Evolutionary conservation across 2,888 invertebrate species (phyloP), one percentile per base, ranked within the genome.

Genomic region (Pinctada fucata): DNA sequence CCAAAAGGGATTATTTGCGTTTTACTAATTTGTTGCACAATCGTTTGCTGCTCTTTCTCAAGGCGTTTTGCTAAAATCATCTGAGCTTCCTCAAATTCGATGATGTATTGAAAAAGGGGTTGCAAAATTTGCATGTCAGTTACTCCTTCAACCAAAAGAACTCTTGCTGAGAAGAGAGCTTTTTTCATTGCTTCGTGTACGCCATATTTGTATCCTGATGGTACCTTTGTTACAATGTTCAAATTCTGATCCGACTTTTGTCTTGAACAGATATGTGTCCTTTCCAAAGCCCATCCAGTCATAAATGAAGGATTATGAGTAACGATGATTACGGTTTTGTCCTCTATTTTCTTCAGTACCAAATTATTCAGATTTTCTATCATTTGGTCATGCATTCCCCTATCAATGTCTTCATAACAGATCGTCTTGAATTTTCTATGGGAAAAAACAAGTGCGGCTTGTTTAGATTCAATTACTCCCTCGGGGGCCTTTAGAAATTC

Each of bases 321-420:
- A 8, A 73, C 64, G 3, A 81, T 58, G 45, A 81, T 50, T 2
- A 81, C 68, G 6, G 64, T 51, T 79, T 79, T 81, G 0, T 31
- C 16, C 4, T 50, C 52, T 51, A 65, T 69, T 10, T 72, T 63
- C 31, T 16, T 75, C n/a, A 31, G 58, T 47, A 79, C 31, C 3
- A 75, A 45, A 51, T 76, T 13, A 31, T 63, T 49, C 76, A 83
- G 75, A 47, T 79, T 71, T 51, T 80, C 81, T 3, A 81, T 70
- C 72, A 83, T 78, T 65, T 83, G 83, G 1, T 81, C 82, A 68
- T 83, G 83, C 83, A 83, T 83, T 4, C 83, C 82, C 49, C 72
- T 75, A 8, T 79, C 83, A 2, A 78, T 76, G 16, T 83, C 83
- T 73, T 83, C 81, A 4, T 79, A 69, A 52, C 69, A 63, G 5